A percentile compares a stretch with the other conserved stretches of the same genome.
phyloP scores from a whole-genome alignment of 2,888 invertebrate species.

The Nymphalis c-album region DNA sequence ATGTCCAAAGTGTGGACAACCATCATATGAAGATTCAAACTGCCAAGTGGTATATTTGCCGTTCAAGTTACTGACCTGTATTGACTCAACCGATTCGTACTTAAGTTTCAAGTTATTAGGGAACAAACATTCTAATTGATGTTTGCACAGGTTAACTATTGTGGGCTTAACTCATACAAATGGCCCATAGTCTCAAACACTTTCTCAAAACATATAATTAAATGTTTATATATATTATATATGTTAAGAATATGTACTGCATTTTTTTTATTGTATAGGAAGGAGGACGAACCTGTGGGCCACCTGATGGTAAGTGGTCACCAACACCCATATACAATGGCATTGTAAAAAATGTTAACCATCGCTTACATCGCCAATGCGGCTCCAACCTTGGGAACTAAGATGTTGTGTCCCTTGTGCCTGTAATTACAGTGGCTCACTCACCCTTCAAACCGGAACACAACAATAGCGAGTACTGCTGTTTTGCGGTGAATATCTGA shows the following conservation, averaged over 20 bases:
- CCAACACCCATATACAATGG: no score
- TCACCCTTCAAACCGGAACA: no score
- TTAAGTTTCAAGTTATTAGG: slow-evolving; percentile 64
- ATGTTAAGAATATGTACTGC: neutral
- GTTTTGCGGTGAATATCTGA: no score
- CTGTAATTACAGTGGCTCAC: no score
- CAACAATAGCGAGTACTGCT: no score
- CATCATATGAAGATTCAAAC: slow-evolving; percentile 47
- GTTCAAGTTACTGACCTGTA: slow-evolving; percentile 70
- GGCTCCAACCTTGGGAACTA: no score
- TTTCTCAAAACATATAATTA: slow-evolving; percentile 7
- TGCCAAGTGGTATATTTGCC: slow-evolving; percentile 54
- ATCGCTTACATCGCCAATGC: no score
- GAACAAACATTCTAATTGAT: slow-evolving; percentile 64
- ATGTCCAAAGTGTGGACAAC: slow-evolving; percentile 43
- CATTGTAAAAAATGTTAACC: no score
- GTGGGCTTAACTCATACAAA: slow-evolving; percentile 37
- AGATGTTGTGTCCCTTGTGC: no score
- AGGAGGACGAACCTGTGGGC: no score
- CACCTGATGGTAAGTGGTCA: no score
- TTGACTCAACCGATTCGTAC: slow-evolving; percentile 65
- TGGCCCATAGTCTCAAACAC: slow-evolving; percentile 23
- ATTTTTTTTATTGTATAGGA: no score
- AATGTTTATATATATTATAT: slow-evolving; percentile 1
- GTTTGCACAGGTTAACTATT: slow-evolving; percentile 53